Evolutionary conservation across 53 echinoderm and acorn worm genomes (phyloP), one percentile per base, ranked within the genome.

Genomic region (Echinometra lucunter): DNA sequence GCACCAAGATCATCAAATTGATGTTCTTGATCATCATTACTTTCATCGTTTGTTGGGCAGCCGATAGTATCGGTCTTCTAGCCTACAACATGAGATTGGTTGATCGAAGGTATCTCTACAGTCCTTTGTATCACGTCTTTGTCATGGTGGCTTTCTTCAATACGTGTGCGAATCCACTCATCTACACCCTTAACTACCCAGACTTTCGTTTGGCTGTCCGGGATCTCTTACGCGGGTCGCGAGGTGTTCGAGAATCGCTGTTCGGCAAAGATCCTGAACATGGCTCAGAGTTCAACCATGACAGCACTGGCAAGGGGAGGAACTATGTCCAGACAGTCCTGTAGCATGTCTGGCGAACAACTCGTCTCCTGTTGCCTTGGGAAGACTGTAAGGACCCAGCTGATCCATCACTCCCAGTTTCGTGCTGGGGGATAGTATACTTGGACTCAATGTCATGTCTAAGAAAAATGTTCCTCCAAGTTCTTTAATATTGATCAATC

Each of bases 111-210:
- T 95, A 95, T 40, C 95, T 95, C 58, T 95, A 95, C 75, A 89
- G 89, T 32, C 49, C 66, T 44, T 23, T 90, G 3, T 95, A 95
- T 28, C 90, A 89, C 56, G 95, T 89, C 17, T 90, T 95, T 42
- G 95, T 90, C 19, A 27, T 90, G 35, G 34, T 95, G 9, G 95
- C 95, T 8, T 95, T 80, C 60, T 78, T 90, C 30, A 95, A 95
- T 75, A 89, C 95, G 69, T 95, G 95, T 53, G 95, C 95, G 0
- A 95, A 95, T 57, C 95, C 95, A 27, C 40, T 95, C n/a, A 95
- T 95, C 89, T 95, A 95, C 37, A 55, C 92, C 74, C 23, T 92
- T 21, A 45, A 28, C 30, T 92, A 92, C 30, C 56, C 45, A 17
- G 92, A 92, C 53, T 92, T 92, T 53, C 72, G 92, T 45, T 45